phyloP scores from a whole-genome alignment of 1,140 invertebrate genomes.

The Temnothorax nylanderi region DNA sequence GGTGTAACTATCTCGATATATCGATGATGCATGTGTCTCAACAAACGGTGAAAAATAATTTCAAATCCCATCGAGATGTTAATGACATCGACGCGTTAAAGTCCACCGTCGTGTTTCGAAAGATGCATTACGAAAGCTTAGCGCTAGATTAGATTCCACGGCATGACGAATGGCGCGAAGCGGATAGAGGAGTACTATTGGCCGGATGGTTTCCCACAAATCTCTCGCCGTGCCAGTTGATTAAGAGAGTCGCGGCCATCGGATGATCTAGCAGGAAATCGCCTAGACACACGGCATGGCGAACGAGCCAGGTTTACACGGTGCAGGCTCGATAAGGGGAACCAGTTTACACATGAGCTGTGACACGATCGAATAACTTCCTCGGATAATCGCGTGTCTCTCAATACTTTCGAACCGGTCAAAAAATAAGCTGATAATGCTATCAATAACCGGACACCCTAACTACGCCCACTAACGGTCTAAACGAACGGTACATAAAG shows the following conservation, averaged over 20 bases:
- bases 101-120: slow-evolving; percentile 22
- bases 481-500: slow-evolving; percentile 6
- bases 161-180: slow-evolving; percentile 45
- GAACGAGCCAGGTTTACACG: slow-evolving; percentile 39
- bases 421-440: slow-evolving; percentile 48
- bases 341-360: slow-evolving; percentile 62
- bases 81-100: slow-evolving; percentile 32
- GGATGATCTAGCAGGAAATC: slow-evolving; percentile 61
- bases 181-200: slow-evolving; percentile 4
- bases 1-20: slow-evolving; percentile 1
- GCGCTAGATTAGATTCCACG: slow-evolving; percentile 42
- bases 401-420: slow-evolving; percentile 37
- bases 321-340: slow-evolving; percentile 51
- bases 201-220: slow-evolving; percentile 57
- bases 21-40: not conserved
- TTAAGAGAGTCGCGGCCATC: slow-evolving; percentile 56
- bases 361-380: slow-evolving; percentile 65
- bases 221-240: slow-evolving; percentile 57
- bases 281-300: slow-evolving; percentile 53
- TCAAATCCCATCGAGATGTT: slow-evolving; percentile 21
- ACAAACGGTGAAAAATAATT: slow-evolving; percentile 1
- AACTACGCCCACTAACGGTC: slow-evolving; percentile 40
- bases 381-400: slow-evolving; percentile 50
- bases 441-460: slow-evolving; percentile 29
- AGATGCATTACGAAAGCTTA: slow-evolving; percentile 52